These are phyloP conservation scores for Philaethria dido DNA, from an alignment of 2,888 invertebrate genomes.

Conservation along the genomic window DNA sequence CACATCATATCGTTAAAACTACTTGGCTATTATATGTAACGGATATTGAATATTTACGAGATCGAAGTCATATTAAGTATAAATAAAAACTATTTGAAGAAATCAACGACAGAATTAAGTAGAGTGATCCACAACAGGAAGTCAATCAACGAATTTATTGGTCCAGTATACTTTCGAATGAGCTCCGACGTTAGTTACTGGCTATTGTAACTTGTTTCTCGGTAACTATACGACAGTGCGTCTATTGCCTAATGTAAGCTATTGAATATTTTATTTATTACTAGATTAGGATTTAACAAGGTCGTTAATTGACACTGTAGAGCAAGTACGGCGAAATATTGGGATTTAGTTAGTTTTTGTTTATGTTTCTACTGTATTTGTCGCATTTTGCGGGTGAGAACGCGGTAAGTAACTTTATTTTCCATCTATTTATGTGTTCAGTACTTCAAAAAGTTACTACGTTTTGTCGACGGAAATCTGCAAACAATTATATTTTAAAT, in stretches of 20 bases:
- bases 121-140: constrained; percentile 60
- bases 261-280: constrained; percentile 50
- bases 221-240: constrained; percentile 42
- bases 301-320: constrained; percentile 33
- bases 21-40: constrained; percentile 38
- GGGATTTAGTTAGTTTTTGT: background rate
- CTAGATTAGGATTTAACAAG: constrained; percentile 41
- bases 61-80: constrained; percentile 37
- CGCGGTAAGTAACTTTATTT: too few species aligned
- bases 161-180: constrained; percentile 62
- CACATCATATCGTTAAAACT: constrained; percentile 37
- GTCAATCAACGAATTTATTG: constrained; percentile 71
- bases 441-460: too few species aligned
- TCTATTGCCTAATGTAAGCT: constrained; percentile 54
- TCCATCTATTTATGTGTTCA: too few species aligned
- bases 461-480: too few species aligned
- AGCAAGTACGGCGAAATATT: background rate
- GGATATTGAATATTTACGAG: constrained; percentile 47
- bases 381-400: too few species aligned
- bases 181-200: constrained; percentile 33
- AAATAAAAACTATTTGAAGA: constrained; percentile 38
- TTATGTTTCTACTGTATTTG: too few species aligned
- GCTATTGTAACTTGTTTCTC: constrained; percentile 41
- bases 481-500: too few species aligned
- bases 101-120: constrained; percentile 50